These are phyloP conservation scores for Enteromius afrohamiltoni DNA, from an alignment of 2,797 vertebrate species.

Conservation along the genomic window DNA sequence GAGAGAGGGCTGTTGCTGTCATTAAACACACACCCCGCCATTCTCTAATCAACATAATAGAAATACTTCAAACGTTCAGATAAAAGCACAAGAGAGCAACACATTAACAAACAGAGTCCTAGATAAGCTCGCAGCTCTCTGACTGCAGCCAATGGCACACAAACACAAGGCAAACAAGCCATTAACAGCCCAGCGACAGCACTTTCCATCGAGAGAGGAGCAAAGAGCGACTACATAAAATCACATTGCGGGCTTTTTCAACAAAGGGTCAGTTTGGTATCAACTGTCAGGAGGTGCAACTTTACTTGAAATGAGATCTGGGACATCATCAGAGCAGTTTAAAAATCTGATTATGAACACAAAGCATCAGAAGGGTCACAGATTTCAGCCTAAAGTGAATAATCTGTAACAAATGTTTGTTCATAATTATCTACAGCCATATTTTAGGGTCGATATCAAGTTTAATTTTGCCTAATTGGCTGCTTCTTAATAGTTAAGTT, in stretches of 20 bases:
- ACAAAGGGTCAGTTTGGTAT: background rate
- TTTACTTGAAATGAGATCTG: background rate
- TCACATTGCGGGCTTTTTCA: background rate
- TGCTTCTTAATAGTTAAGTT: too few relatives aligned
- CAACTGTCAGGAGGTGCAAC: background rate
- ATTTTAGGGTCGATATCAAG: background rate
- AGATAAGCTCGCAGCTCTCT: background rate
- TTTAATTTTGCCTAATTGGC: too few relatives aligned
- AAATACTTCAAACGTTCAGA: slow-evolving; percentile 50
- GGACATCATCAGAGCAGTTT: background rate
- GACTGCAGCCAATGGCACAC: slow-evolving; percentile 17
- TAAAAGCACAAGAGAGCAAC: slow-evolving; percentile 24
- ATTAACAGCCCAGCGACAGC: background rate
- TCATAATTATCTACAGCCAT: too few relatives aligned
- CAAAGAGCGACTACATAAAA: background rate
- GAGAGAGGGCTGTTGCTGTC: background rate
- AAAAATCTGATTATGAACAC: background rate
- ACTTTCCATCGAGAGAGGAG: background rate
- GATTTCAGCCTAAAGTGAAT: background rate
- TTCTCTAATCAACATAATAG: slow-evolving; percentile 47
- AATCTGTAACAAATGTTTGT: background rate
- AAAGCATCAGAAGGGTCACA: background rate
- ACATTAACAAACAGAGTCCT: slow-evolving; percentile 37
- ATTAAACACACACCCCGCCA: slow-evolving; percentile 16
- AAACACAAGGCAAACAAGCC: background rate